Conservation (phyloP, 2,888 invertebrate species). For the Digitonthophagus gazella region DNA sequence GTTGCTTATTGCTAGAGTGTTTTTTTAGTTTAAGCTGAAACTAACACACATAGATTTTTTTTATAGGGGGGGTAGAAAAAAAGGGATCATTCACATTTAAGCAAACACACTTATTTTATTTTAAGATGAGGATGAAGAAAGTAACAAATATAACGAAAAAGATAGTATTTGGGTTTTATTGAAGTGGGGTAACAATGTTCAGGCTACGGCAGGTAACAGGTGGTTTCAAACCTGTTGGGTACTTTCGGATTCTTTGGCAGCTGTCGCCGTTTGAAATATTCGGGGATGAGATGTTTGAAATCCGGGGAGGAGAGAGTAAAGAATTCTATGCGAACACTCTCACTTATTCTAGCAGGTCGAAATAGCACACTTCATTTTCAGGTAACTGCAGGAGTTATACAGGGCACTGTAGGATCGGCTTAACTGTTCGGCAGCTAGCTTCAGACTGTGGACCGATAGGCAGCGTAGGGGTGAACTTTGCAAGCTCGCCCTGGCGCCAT, state of each 20-base stretch:
- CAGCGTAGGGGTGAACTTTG: slow-evolving; percentile 41
- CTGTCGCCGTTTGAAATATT: background rate
- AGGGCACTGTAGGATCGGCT: slow-evolving; percentile 43
- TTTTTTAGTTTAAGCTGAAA: background rate
- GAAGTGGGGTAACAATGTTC: background rate
- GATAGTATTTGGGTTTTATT: background rate
- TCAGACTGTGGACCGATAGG: slow-evolving; percentile 46
- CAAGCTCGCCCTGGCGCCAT: slow-evolving; percentile 32
- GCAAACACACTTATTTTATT: background rate
- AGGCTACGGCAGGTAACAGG: slow-evolving; percentile 12
- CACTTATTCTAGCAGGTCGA: background rate
- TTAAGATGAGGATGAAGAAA: background rate
- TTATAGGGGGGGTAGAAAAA: background rate
- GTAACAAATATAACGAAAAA: background rate
- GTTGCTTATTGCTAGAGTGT: background rate
- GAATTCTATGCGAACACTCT: background rate
- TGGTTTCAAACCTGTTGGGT: slow-evolving; percentile 14
- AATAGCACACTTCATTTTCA: background rate
- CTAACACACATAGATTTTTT: background rate
- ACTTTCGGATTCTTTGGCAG: slow-evolving; percentile 7
- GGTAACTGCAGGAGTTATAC: slow-evolving; percentile 19
- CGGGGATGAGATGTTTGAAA: background rate
- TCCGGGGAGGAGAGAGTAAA: background rate
- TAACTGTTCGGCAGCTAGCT: slow-evolving; percentile 37
- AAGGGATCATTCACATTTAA: background rate